Conservation (phyloP, 1,140 invertebrate species). For the Thereuonema tuberculata region DNA sequence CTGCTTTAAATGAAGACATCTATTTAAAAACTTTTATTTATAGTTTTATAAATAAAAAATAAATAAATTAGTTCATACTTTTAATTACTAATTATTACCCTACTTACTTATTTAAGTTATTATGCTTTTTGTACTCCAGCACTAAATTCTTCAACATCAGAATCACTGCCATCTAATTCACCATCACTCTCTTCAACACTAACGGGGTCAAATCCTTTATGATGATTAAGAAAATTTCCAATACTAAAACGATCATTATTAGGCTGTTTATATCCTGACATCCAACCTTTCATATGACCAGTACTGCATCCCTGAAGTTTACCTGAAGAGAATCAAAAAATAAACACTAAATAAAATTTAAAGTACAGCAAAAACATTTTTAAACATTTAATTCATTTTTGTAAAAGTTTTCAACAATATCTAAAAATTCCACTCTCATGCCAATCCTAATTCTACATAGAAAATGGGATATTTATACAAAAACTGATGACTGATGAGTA, state of each 20-base stretch:
- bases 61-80: no score
- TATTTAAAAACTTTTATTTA: no score
- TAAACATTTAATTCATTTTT: neutral
- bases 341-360: no score
- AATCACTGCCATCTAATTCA: constrained; percentile 20
- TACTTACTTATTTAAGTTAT: no score
- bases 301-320: constrained; percentile 14
- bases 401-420: no score
- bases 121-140: constrained; percentile 19
- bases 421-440: no score
- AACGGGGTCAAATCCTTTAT: constrained; percentile 23
- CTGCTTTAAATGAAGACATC: no score
- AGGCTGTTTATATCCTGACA: constrained; percentile 16
- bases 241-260: constrained; percentile 19
- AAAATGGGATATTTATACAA: no score
- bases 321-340: constrained; percentile 10
- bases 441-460: no score
- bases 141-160: constrained; percentile 23
- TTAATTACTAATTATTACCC: neutral
- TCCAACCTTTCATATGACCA: constrained; percentile 20
- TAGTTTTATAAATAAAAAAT: no score
- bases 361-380: neutral
- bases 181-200: constrained; percentile 21
- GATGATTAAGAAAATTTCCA: constrained; percentile 19
- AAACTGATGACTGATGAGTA: no score